Percentiles rank a stretch among this genome's conserved stretches.
Evolutionary conservation across 2,888 invertebrate genomes (phyloP).

Genomic region (Melinopterus prodromus): DNA sequence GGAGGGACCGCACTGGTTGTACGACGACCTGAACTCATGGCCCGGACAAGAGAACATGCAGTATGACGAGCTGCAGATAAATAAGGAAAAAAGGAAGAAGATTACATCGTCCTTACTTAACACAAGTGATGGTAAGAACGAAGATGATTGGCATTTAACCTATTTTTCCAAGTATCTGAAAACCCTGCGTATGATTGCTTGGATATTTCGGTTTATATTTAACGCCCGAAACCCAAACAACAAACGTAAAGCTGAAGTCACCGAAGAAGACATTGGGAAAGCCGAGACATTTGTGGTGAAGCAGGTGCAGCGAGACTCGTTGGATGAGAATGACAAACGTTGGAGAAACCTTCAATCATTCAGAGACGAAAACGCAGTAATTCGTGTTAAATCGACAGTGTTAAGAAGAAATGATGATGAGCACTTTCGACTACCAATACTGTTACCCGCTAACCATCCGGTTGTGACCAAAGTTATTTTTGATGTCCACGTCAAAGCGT

Average conservation of each 20-base stretch:
- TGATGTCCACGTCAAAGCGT: not conserved
- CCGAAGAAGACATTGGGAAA: not conserved
- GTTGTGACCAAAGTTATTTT: not conserved
- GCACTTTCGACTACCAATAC: not conserved
- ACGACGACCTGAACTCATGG: not conserved
- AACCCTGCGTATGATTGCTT: constrained; percentile 9
- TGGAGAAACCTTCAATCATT: not conserved
- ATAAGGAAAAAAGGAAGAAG: constrained; percentile 5
- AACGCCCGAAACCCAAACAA: not conserved
- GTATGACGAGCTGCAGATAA: constrained; percentile 8
- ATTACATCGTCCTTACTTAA: not conserved
- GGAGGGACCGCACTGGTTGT: constrained; percentile 11
- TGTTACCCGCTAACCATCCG: not conserved
- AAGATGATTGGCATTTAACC: constrained; percentile 13
- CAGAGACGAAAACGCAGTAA: not conserved
- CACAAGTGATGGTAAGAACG: not conserved
- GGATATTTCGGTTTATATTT: constrained; percentile 6
- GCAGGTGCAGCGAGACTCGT: not conserved
- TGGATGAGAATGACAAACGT: not conserved
- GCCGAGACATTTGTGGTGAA: not conserved
- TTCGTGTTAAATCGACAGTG: not conserved
- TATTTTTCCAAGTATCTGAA: constrained; percentile 10
- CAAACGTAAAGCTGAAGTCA: not conserved
- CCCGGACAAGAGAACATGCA: constrained; percentile 8
- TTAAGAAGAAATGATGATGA: not conserved